A percentile compares a stretch with the other conserved stretches of the same genome.
phyloP scores from a whole-genome alignment of 2,113 vertebrate genomes.

The Triplophysa rosa region DNA sequence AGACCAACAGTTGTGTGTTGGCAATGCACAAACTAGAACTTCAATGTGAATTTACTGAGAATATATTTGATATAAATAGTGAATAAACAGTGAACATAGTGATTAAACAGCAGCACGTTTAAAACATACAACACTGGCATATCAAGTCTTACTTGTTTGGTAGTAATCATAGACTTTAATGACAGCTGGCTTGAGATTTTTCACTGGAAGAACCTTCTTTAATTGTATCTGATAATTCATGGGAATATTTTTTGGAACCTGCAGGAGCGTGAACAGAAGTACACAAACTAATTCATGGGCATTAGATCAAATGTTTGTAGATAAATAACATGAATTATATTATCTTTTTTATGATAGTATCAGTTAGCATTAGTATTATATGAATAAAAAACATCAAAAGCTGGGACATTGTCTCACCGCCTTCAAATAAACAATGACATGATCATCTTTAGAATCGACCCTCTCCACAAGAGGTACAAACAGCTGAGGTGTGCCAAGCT shows the following conservation, averaged over 20 bases:
- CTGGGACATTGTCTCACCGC: constrained; percentile 63
- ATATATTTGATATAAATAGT: not conserved
- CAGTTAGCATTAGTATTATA: no score
- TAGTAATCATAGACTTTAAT: constrained; percentile 85
- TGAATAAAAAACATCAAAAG: no score
- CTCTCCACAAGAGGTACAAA: constrained; percentile 50
- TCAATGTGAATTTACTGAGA: no score
- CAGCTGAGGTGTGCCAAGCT: constrained; percentile 50
- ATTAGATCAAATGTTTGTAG: no score
- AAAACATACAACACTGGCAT: not conserved
- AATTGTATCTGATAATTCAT: constrained; percentile 64
- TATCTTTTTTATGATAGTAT: no score
- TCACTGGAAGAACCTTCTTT: constrained; percentile 68
- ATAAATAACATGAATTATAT: no score
- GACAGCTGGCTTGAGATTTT: constrained; percentile 77
- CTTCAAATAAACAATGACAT: constrained; percentile 63
- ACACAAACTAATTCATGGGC: not conserved
- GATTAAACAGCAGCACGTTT: no score
- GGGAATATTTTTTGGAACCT: constrained; percentile 50
- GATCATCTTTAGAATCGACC: constrained; percentile 63
- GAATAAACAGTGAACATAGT: not conserved
- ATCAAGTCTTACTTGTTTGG: constrained; percentile 75
- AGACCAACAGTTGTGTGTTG: no score
- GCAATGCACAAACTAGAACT: no score
- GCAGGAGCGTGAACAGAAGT: constrained; percentile 10